Percentiles rank a stretch among this genome's conserved stretches.
Evolutionary conservation across 2,113 vertebrate genomes (phyloP).

Genomic region (Microcebus jonahi): DNA sequence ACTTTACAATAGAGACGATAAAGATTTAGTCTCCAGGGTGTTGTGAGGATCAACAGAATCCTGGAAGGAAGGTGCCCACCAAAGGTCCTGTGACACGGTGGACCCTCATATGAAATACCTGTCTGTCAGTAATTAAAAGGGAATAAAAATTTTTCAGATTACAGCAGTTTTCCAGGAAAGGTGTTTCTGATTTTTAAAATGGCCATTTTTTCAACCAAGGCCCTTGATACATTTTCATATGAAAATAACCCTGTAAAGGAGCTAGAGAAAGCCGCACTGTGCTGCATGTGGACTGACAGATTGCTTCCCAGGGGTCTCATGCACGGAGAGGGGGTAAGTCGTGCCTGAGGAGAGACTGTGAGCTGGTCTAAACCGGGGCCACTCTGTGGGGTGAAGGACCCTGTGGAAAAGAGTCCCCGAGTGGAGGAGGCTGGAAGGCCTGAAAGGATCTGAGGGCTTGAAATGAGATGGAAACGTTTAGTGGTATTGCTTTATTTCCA

Average conservation of each 20-base stretch:
- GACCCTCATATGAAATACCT: too few species aligned
- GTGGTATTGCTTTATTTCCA: neutral
- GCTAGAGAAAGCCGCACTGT: neutral
- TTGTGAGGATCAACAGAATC: neutral
- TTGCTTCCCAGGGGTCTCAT: neutral
- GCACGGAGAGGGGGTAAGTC: neutral
- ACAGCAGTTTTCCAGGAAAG: neutral
- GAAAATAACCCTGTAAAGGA: neutral
- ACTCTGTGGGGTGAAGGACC: neutral
- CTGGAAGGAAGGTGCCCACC: neutral
- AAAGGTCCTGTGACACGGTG: neutral
- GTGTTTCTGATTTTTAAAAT: neutral
- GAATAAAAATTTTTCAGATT: neutral
- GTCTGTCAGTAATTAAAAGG: neutral
- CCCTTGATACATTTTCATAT: neutral
- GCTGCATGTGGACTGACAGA: neutral
- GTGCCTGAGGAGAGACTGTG: neutral
- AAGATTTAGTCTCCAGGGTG: neutral
- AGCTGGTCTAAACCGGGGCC: neutral
- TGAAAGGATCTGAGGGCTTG: too few species aligned
- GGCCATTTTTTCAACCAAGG: neutral
- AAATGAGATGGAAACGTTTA: too few species aligned
- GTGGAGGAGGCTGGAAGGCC: neutral
- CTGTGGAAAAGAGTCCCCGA: neutral
- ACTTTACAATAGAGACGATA: neutral